Evolutionary conservation across 2,888 invertebrate genomes (phyloP).

Genomic region (Eristalinus sepulchralis): DNA sequence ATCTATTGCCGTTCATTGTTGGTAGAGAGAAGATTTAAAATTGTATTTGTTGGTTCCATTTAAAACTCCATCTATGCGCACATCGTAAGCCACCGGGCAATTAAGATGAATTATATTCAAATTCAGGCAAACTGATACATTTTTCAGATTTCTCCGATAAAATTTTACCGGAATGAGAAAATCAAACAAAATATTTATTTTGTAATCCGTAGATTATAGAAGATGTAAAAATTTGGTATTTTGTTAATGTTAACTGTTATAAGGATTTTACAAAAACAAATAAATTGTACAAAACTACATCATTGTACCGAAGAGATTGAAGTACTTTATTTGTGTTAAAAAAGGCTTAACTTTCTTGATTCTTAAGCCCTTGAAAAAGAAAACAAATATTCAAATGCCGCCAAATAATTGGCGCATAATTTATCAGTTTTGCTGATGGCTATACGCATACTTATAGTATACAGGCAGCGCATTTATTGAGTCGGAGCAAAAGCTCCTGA

Average conservation of each 20-base stretch:
- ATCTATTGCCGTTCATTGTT: constrained; percentile 2
- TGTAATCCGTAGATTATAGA: constrained; percentile 38
- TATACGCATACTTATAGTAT: too few relatives aligned
- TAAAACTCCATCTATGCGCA: constrained; percentile 19
- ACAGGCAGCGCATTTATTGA: too few relatives aligned
- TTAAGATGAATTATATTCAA: background rate
- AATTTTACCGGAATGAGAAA: constrained; percentile 26
- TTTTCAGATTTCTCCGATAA: constrained; percentile 2
- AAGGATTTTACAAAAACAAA: constrained; percentile 61
- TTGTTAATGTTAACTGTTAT: constrained; percentile 59
- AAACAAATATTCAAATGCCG: too few relatives aligned
- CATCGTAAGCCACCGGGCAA: background rate
- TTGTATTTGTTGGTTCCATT: constrained; percentile 60
- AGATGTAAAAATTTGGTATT: constrained; percentile 54
- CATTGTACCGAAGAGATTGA: constrained; percentile 20
- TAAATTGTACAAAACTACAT: constrained; percentile 57
- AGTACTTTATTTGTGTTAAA: background rate
- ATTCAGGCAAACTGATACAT: background rate
- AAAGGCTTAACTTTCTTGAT: too few relatives aligned
- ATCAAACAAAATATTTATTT: constrained; percentile 46
- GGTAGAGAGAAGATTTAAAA: constrained; percentile 23
- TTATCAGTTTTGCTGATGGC: too few relatives aligned
- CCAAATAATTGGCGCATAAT: too few relatives aligned
- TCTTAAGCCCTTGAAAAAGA: too few relatives aligned
- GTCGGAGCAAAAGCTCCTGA: too few relatives aligned